These are phyloP conservation scores for Corynorhinus townsendii DNA, from an alignment of 2,113 vertebrate genomes.

Conservation along the genomic window DNA sequence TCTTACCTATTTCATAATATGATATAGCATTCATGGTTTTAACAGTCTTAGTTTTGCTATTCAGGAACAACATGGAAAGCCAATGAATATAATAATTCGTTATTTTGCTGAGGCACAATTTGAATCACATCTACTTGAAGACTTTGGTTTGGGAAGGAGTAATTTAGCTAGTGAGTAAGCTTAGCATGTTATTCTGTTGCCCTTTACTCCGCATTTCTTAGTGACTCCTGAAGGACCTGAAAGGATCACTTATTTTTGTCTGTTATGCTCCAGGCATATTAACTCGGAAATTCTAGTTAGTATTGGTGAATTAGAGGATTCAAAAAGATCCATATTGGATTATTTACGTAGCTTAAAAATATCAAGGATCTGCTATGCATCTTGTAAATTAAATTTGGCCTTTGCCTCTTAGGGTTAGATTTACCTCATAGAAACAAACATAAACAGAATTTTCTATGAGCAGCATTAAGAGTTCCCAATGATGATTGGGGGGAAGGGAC, in stretches of 20 bases:
- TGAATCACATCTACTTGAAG: background rate
- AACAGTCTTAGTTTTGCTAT: background rate
- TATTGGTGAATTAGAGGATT: background rate
- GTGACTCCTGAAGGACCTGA: background rate
- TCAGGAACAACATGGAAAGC: background rate
- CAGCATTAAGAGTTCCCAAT: background rate
- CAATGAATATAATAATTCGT: background rate
- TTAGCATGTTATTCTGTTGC: background rate
- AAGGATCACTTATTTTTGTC: background rate
- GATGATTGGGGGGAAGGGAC: background rate
- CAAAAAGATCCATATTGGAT: background rate
- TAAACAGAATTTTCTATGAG: background rate
- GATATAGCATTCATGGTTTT: background rate
- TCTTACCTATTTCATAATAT: background rate
- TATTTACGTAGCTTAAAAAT: background rate
- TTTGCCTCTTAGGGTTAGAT: background rate
- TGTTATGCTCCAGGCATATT: background rate
- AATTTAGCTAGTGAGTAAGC: background rate
- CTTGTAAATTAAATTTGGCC: slow-evolving; percentile 15
- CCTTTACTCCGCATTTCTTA: background rate
- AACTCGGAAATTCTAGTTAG: background rate
- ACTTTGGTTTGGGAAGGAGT: background rate
- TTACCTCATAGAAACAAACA: background rate
- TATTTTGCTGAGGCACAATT: slow-evolving; percentile 8
- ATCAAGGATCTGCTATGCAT: background rate